Evolutionary conservation across 2,113 vertebrate species (phyloP), one percentile per base, ranked within the genome.

Genomic region (Silurus meridionalis): DNA sequence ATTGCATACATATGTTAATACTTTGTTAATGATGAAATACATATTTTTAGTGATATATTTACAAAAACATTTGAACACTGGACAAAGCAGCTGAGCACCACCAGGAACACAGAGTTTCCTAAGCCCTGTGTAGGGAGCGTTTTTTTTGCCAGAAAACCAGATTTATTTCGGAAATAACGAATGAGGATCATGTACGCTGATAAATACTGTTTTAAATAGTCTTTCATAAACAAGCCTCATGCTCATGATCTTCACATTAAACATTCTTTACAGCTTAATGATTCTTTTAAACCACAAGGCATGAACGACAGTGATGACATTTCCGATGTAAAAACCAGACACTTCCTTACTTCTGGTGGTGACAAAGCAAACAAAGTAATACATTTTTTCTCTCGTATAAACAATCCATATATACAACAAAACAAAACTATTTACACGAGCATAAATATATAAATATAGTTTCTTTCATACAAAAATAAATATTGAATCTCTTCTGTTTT

Each of bases 361-460:
- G 87, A 83, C 63, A 50, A 60, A 82, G 87, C 55, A 67, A 72
- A 86, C 46, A 87, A 75, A 72, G 84, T 85, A 91, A 92, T 91
- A 92, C 87, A 89, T 28, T 58, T 90, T 37, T 52, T 88, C 92
- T 93, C 91, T 92, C 91, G 93, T 93, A 94, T 92, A 92, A 94
- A 95, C 91, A 90, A 92, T 92, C 90, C 92, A 92, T 94, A 91
- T 97, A 94, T 95, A 94, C 94, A 96, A 94, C 93, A 93, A 94
- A 95, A 95, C 95, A 95, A 96, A 94, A 95, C 93, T 97, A 98
- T 98, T 95, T 98, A 98, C 97, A 99, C 95, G 95, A 94, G 94
- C 95, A 98, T 99, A 99, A 98, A 99, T 99, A 99, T 96, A 99
- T 99, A 99, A 98, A 99, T 97, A 97, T 84, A 90, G 78, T 94